Conservation (phyloP, 92 coral and sea anemone genomes). For the Micromussa lordhowensis region DNA sequence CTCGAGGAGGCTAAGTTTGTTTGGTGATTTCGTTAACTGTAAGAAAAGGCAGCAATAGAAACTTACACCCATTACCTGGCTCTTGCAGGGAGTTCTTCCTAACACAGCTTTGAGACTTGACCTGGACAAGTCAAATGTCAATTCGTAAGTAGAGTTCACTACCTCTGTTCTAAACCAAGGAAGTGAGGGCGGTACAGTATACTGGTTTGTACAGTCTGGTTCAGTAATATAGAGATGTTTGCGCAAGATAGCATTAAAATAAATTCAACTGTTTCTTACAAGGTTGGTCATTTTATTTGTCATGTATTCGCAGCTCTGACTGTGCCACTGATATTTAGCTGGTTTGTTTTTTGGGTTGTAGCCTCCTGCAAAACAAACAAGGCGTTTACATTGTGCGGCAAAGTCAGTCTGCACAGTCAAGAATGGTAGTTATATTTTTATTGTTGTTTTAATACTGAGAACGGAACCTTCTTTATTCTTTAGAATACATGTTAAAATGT, state of each 20-base stretch:
- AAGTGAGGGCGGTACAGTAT: too few relatives aligned
- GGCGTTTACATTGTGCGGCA: slow-evolving; percentile 85
- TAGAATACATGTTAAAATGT: too few relatives aligned
- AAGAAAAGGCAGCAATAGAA: neutral
- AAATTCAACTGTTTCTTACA: too few relatives aligned
- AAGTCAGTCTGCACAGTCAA: slow-evolving; percentile 75
- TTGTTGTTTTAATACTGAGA: neutral
- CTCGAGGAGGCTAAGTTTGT: neutral
- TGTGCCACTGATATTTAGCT: neutral
- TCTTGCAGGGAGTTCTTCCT: slow-evolving; percentile 48
- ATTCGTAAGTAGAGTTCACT: slow-evolving; percentile 52
- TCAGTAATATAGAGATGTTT: too few relatives aligned
- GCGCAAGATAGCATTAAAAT: too few relatives aligned
- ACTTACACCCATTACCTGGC: neutral
- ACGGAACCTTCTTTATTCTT: too few relatives aligned
- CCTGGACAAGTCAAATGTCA: slow-evolving; percentile 47
- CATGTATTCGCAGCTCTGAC: neutral
- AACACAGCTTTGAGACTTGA: slow-evolving; percentile 69
- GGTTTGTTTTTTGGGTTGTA: slow-evolving; percentile 16
- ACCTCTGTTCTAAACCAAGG: neutral
- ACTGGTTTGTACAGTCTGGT: too few relatives aligned
- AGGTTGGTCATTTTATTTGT: too few relatives aligned
- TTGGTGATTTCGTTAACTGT: neutral
- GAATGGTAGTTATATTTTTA: slow-evolving; percentile 50
- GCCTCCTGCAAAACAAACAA: slow-evolving; percentile 67